These are phyloP conservation scores for Dioctria rufipes DNA, from an alignment of 2,888 invertebrate species.

Conservation along the genomic window DNA sequence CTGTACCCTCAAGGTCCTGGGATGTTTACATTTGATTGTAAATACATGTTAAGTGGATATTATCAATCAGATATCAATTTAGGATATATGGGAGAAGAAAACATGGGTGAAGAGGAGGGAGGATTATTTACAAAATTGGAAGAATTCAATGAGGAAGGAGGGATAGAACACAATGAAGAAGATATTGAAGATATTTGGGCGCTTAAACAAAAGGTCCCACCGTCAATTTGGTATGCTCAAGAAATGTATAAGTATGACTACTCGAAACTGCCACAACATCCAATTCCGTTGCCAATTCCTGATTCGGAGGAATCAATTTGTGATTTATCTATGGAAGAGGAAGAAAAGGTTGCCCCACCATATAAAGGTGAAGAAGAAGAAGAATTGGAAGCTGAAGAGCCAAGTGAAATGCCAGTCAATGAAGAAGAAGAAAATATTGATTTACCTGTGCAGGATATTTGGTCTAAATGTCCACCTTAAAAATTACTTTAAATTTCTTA, in stretches of 20 bases:
- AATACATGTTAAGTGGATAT: slow-evolving; percentile 83
- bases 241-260: slow-evolving; percentile 79
- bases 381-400: not conserved
- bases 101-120: not conserved
- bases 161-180: not conserved
- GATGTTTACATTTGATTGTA: slow-evolving; percentile 83
- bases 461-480: slow-evolving; percentile 1
- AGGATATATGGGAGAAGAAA: not conserved
- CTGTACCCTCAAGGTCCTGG: slow-evolving; percentile 82
- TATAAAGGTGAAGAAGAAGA: slow-evolving; percentile 17
- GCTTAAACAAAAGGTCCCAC: not conserved
- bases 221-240: slow-evolving; percentile 77
- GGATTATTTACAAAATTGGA: not conserved
- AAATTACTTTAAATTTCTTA: not conserved
- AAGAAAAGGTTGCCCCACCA: not conserved
- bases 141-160: slow-evolving; percentile 2
- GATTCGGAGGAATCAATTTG: slow-evolving; percentile 74
- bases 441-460: not conserved
- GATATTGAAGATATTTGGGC: slow-evolving; percentile 28
- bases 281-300: slow-evolving; percentile 77
- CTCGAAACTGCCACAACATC: slow-evolving; percentile 80
- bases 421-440: not conserved
- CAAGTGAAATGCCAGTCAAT: not conserved
- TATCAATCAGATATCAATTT: slow-evolving; percentile 73
- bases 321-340: slow-evolving; percentile 59